Conservation (phyloP, 2,888 invertebrate genomes). For the Unio pictorum region DNA sequence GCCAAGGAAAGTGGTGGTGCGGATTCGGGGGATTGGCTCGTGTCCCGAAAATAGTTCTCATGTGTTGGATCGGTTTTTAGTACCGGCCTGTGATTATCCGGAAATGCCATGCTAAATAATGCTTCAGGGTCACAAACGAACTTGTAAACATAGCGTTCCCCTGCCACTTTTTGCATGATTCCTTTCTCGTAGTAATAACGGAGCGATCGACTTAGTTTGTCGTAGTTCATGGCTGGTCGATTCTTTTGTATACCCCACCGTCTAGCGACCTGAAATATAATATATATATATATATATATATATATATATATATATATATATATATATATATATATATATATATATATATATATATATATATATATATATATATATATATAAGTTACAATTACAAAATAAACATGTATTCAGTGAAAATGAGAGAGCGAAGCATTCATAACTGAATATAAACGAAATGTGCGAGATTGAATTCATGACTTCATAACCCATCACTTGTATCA, state of each 20-base stretch:
- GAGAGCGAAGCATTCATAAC: no score
- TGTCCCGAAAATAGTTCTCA: slow-evolving; percentile 41
- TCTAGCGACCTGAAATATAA: slow-evolving; percentile 83
- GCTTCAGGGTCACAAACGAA: slow-evolving; percentile 91
- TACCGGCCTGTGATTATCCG: slow-evolving; percentile 62
- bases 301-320: background rate
- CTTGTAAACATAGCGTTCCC: slow-evolving; percentile 96
- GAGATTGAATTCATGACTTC: background rate
- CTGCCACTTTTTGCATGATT: slow-evolving; percentile 96
- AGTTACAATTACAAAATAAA: background rate
- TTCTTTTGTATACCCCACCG: slow-evolving; percentile 98
- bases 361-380: background rate
- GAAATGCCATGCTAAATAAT: slow-evolving; percentile 70
- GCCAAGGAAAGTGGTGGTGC: slow-evolving; percentile 36
- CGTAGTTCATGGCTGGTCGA: slow-evolving; percentile 97
- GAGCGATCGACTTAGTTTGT: slow-evolving; percentile 92
- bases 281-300: background rate
- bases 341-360: background rate
- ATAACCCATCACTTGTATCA: no score
- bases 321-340: background rate
- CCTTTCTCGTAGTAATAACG: slow-evolving; percentile 98
- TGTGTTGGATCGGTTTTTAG: slow-evolving; percentile 57
- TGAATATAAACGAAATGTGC: background rate
- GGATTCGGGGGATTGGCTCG: slow-evolving; percentile 40
- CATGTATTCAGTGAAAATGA: background rate